Conservation (phyloP, 2,797 vertebrate species). For the Hydrocynus forskahlii region DNA sequence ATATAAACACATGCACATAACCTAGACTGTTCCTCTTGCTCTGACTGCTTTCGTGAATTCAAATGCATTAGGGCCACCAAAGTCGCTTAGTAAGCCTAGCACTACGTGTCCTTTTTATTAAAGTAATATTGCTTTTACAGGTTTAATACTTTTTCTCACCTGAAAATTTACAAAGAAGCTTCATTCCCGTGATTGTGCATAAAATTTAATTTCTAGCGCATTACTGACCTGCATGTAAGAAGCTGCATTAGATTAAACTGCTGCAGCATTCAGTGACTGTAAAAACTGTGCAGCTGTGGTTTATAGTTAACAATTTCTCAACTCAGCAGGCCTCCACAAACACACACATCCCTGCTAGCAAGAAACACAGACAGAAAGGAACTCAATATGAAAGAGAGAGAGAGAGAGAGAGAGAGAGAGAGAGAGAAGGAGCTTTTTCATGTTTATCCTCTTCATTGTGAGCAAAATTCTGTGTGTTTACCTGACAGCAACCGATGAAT, state of each 20-base stretch:
- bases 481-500: too few species aligned
- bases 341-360: background rate
- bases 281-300: background rate
- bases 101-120: background rate
- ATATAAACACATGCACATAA: too few species aligned
- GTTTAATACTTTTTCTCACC: background rate
- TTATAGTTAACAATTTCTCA: constrained; percentile 5
- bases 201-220: background rate
- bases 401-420: too few species aligned
- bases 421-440: too few species aligned
- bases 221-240: background rate
- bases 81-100: too few species aligned
- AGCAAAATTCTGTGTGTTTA: too few species aligned
- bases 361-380: too few species aligned
- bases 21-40: too few species aligned
- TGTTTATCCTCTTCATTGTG: too few species aligned
- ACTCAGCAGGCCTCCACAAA: background rate
- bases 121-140: background rate
- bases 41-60: too few species aligned
- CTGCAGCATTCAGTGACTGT: background rate
- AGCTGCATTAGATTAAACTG: background rate
- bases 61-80: too few species aligned
- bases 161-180: background rate
- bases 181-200: background rate
- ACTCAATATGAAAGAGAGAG: too few species aligned